Evolutionary conservation across 2,797 vertebrate species (phyloP).

Genomic region (Gorsachius magnificus): DNA sequence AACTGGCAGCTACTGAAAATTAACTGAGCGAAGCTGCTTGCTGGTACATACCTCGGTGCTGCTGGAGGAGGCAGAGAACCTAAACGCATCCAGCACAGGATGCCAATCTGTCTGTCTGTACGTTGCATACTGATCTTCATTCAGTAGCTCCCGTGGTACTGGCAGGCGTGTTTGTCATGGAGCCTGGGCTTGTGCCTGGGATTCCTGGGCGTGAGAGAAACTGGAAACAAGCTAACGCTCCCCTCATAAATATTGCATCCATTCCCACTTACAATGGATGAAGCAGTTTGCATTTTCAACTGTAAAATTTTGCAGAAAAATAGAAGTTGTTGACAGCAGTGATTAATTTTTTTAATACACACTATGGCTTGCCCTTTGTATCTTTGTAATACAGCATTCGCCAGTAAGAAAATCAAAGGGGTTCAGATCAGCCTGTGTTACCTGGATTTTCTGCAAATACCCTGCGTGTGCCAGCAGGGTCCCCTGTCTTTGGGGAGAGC

Average conservation of each 20-base stretch:
- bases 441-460: background rate
- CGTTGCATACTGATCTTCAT: rapidly evolving
- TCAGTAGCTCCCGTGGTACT: background rate
- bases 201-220: background rate
- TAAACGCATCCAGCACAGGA: background rate
- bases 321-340: background rate
- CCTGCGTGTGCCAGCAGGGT: rapidly evolving
- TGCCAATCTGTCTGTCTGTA: background rate
- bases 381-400: background rate
- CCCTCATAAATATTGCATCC: background rate
- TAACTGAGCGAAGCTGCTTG: background rate
- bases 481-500: background rate
- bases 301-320: background rate
- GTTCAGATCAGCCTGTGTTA: background rate
- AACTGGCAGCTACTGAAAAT: background rate
- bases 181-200: background rate
- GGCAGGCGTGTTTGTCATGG: background rate
- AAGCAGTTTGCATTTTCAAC: background rate
- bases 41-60: background rate
- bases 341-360: background rate
- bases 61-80: background rate
- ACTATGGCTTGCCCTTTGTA: background rate
- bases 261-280: rapidly evolving
- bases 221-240: background rate
- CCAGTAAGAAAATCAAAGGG: background rate